phyloP scores from a whole-genome alignment of 2,888 invertebrate genomes.

The Drosophila subsilvestris region DNA sequence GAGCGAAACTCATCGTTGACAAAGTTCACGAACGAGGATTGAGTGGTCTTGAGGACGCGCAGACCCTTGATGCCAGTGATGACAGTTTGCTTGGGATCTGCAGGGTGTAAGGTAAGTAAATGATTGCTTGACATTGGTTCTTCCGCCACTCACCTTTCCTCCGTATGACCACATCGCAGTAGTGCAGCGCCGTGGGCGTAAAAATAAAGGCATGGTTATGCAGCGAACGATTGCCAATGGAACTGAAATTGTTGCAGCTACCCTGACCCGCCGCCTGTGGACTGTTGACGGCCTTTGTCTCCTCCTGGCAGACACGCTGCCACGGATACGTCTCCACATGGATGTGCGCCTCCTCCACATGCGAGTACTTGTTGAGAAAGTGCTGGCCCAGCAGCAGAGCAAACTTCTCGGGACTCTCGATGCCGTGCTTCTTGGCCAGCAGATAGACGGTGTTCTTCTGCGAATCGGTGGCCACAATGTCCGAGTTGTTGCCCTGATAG shows the following conservation, averaged over 20 bases:
- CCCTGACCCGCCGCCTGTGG: not conserved
- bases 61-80: slow-evolving; percentile 89
- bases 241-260: slow-evolving; percentile 48
- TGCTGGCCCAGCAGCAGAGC: slow-evolving; percentile 90
- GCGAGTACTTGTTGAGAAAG: slow-evolving; percentile 90
- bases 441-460: slow-evolving; percentile 93
- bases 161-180: slow-evolving; percentile 88
- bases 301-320: slow-evolving; percentile 87
- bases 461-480: slow-evolving; percentile 92
- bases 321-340: slow-evolving; percentile 91
- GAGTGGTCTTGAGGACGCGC: slow-evolving; percentile 91
- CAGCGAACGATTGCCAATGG: slow-evolving; percentile 80
- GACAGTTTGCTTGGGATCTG: slow-evolving; percentile 86
- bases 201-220: slow-evolving; percentile 92
- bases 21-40: slow-evolving; percentile 91
- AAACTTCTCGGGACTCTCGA: slow-evolving; percentile 91
- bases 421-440: slow-evolving; percentile 90
- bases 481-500: slow-evolving; percentile 88
- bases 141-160: slow-evolving; percentile 87
- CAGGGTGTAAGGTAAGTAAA: slow-evolving; percentile 1
- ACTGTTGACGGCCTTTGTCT: slow-evolving; percentile 82
- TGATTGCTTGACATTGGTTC: too few species aligned
- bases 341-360: slow-evolving; percentile 89
- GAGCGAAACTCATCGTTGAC: slow-evolving; percentile 91
- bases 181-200: slow-evolving; percentile 88